Conservation (phyloP, 2,113 vertebrate species). For the Phrynosoma blainvillii region DNA sequence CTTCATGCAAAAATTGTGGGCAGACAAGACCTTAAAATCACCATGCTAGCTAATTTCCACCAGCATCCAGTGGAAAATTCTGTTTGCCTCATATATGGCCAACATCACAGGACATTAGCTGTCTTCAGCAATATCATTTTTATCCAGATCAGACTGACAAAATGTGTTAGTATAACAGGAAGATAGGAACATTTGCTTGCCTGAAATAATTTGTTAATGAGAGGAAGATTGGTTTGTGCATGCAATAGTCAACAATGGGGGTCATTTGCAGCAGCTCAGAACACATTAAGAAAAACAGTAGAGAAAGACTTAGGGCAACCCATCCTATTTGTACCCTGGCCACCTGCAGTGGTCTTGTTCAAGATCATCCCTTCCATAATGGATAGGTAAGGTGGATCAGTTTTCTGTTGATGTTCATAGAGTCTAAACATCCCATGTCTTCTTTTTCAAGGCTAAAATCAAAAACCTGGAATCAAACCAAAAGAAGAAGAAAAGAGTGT, state of each 20-base stretch:
- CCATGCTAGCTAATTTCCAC: neutral
- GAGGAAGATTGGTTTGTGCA: neutral
- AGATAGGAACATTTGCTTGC: neutral
- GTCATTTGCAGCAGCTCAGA: slow-evolving; percentile 19
- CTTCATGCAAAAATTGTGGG: neutral
- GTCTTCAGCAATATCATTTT: neutral
- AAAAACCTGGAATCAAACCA: slow-evolving; percentile 55
- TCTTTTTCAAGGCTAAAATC: slow-evolving; percentile 55
- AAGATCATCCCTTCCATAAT: slow-evolving; percentile 50
- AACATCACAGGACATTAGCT: neutral
- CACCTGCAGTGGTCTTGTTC: slow-evolving; percentile 23
- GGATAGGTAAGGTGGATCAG: slow-evolving; percentile 51
- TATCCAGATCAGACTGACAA: neutral
- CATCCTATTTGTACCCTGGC: neutral
- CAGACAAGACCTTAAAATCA: neutral
- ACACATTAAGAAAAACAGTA: slow-evolving; percentile 10
- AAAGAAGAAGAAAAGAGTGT: slow-evolving; percentile 10
- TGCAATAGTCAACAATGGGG: slow-evolving; percentile 7
- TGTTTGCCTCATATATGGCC: neutral
- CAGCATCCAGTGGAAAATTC: neutral
- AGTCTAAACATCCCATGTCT: slow-evolving; percentile 39
- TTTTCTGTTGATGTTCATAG: slow-evolving; percentile 50
- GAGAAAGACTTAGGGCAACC: neutral
- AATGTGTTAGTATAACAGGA: neutral
- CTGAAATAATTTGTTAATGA: slow-evolving; percentile 17